These are phyloP conservation scores for Beris chalybata DNA, from an alignment of 2,888 invertebrate genomes.

Conservation along the genomic window DNA sequence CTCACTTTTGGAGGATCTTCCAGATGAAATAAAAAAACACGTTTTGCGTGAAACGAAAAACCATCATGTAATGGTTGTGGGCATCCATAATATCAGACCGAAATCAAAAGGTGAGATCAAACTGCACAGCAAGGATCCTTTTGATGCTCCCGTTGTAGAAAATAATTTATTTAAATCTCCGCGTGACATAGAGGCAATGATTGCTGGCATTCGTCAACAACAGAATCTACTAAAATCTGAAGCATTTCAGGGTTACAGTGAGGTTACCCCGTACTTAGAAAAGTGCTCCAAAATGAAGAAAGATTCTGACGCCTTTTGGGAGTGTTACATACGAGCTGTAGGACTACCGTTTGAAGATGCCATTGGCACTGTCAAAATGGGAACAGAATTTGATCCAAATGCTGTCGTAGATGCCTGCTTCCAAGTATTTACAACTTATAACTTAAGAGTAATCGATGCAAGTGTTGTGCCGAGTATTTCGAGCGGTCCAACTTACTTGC, in stretches of 20 bases:
- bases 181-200: slow-evolving; percentile 57
- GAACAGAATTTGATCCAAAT: slow-evolving; percentile 55
- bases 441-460: slow-evolving; percentile 65
- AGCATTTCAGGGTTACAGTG: slow-evolving; percentile 53
- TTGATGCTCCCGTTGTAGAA: slow-evolving; percentile 61
- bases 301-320: slow-evolving; percentile 83
- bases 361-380: slow-evolving; percentile 67
- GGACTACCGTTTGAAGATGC: slow-evolving; percentile 78
- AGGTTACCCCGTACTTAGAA: slow-evolving; percentile 72
- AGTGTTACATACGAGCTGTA: slow-evolving; percentile 78
- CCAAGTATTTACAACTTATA: slow-evolving; percentile 59
- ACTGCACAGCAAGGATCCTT: slow-evolving; percentile 59
- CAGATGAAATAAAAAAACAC: neutral
- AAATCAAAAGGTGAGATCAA: slow-evolving; percentile 59
- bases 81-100: slow-evolving; percentile 54
- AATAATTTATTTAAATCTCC: slow-evolving; percentile 63
- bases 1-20: neutral
- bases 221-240: slow-evolving; percentile 53
- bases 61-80: slow-evolving; percentile 30
- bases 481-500: slow-evolving; percentile 65
- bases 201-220: slow-evolving; percentile 51
- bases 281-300: slow-evolving; percentile 71
- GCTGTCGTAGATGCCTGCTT: slow-evolving; percentile 63
- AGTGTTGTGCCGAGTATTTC: slow-evolving; percentile 67
- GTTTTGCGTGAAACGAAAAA: neutral